Conservation (phyloP, 2,888 invertebrate genomes). For the Lithophane semibrunnea region DNA sequence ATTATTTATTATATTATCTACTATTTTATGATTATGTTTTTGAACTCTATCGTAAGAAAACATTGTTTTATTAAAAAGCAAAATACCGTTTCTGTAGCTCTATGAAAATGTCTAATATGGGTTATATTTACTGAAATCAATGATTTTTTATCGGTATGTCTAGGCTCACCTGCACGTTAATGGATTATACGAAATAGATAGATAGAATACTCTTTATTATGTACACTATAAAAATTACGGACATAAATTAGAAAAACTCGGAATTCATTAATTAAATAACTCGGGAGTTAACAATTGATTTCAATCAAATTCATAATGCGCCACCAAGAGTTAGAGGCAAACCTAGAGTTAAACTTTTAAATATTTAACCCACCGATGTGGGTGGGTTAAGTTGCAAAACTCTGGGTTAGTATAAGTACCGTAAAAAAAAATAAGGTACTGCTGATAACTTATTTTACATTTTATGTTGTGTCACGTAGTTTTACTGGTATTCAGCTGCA, state of each 20-base stretch:
- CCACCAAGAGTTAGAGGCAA: background rate
- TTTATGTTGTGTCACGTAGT: background rate
- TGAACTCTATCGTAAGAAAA: background rate
- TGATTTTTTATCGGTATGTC: too few relatives aligned
- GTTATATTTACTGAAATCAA: too few relatives aligned
- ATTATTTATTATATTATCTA: constrained; percentile 11
- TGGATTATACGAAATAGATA: background rate
- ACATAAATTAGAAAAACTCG: too few relatives aligned
- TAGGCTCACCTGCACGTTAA: background rate
- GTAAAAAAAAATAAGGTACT: background rate
- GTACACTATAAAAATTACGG: too few relatives aligned
- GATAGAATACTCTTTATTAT: too few relatives aligned
- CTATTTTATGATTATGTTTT: background rate
- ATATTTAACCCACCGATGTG: background rate
- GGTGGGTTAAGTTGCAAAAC: too few relatives aligned
- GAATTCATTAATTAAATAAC: too few relatives aligned
- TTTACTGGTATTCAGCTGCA: background rate
- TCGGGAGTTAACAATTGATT: background rate
- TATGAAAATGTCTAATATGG: background rate
- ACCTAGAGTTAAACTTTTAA: background rate
- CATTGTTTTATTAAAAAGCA: background rate
- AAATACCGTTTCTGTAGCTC: background rate
- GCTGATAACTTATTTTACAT: background rate
- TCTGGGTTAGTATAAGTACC: background rate
- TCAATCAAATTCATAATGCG: background rate